Percentiles rank a stretch among this genome's conserved stretches.
These are phyloP conservation scores for Sciurus vulgaris DNA, from an alignment of 2,797 vertebrate species.

Conservation along the genomic window DNA sequence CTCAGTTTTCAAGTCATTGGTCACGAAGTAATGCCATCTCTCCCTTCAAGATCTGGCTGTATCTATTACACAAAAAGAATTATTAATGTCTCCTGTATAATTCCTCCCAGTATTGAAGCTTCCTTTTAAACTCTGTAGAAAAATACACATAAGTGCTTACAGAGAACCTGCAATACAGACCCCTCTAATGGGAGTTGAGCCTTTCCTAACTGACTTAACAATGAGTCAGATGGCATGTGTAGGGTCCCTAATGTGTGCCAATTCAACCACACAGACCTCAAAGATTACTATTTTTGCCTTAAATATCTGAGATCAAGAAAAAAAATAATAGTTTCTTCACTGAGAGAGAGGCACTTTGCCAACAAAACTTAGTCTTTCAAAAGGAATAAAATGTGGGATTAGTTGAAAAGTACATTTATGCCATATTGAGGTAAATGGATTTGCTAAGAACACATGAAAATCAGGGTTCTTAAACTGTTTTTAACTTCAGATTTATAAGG, in stretches of 20 bases:
- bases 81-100: background rate
- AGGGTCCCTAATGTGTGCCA: background rate
- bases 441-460: constrained; percentile 69
- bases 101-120: background rate
- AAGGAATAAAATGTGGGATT: constrained; percentile 62
- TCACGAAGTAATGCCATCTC: background rate
- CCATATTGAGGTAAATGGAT: constrained; percentile 51
- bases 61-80: background rate
- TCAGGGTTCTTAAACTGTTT: constrained; percentile 48
- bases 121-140: background rate
- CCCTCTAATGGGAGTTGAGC: background rate
- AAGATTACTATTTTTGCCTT: constrained; percentile 68
- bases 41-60: constrained; percentile 6
- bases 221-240: background rate
- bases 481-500: constrained; percentile 58
- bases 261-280: constrained; percentile 50
- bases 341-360: constrained; percentile 43
- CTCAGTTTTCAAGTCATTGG: background rate
- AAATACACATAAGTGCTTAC: background rate
- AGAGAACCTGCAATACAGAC: background rate
- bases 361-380: constrained; percentile 70
- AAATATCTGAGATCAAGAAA: constrained; percentile 65
- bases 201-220: background rate
- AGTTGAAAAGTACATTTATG: constrained; percentile 70
- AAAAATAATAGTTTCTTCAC: constrained; percentile 74